Conservation (phyloP, 2,113 vertebrate genomes). For the Hippocampus zosterae region DNA sequence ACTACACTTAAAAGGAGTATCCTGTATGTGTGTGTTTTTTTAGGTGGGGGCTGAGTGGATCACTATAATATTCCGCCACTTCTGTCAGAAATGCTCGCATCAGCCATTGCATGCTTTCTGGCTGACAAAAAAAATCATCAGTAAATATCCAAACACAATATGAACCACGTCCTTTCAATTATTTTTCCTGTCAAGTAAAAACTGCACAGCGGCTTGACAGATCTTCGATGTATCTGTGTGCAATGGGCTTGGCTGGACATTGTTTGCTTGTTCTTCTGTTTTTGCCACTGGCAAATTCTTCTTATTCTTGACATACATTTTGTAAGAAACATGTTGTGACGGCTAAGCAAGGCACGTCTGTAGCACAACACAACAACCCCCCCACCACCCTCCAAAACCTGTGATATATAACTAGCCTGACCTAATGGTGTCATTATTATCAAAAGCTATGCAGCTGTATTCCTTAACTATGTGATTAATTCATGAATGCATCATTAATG, state of each 20-base stretch:
- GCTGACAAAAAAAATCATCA: constrained; percentile 30
- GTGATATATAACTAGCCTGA: constrained; percentile 43
- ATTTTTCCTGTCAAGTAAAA: constrained; percentile 21
- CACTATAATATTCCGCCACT: constrained; percentile 18
- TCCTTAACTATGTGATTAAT: constrained; percentile 65
- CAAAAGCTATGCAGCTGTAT: constrained; percentile 58
- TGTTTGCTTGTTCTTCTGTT: constrained; percentile 19
- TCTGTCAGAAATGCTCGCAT: constrained; percentile 27
- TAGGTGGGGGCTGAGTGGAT: constrained; percentile 3
- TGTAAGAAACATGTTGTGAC: constrained; percentile 25
- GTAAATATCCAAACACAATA: constrained; percentile 33
- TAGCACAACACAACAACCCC: constrained; percentile 27
- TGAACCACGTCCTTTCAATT: constrained; percentile 20
- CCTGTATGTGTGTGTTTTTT: constrained; percentile 1
- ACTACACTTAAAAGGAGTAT: constrained; percentile 9
- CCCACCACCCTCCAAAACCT: neutral
- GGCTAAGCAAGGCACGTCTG: constrained; percentile 43
- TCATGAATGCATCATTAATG: constrained; percentile 72
- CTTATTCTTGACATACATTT: constrained; percentile 36
- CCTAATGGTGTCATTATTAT: constrained; percentile 58
- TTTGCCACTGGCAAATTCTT: constrained; percentile 34
- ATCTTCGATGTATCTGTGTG: constrained; percentile 31
- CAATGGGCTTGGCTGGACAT: constrained; percentile 11
- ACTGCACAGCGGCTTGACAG: constrained; percentile 27
- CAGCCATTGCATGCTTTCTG: constrained; percentile 7